Evolutionary conservation across 2,888 invertebrate species (phyloP).

Genomic region (Andricus quercusramuli): DNA sequence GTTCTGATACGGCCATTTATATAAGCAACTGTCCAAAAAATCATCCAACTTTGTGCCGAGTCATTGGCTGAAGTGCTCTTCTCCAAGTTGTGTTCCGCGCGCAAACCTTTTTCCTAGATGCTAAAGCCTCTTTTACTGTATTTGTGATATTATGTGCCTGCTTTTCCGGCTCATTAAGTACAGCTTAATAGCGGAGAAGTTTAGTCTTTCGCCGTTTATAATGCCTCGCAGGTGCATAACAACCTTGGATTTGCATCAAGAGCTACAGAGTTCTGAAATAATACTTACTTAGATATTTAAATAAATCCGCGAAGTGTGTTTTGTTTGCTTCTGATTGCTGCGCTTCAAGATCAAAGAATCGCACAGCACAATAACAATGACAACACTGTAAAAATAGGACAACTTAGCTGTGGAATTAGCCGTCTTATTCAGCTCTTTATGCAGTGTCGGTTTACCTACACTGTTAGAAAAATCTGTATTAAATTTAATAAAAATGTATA

Average conservation of each 20-base stretch:
- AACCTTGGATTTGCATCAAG: conserved; percentile 24
- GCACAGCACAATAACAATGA: too few species aligned
- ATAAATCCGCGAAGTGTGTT: background rate
- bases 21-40: conserved; percentile 32
- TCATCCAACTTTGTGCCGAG: conserved; percentile 17
- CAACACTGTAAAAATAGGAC: too few species aligned
- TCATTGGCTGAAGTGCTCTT: conserved; percentile 24
- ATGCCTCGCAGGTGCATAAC: conserved; percentile 30
- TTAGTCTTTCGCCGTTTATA: conserved; percentile 30
- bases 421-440: too few species aligned
- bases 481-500: too few species aligned
- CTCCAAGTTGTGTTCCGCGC: background rate
- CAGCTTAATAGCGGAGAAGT: conserved; percentile 39
- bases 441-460: too few species aligned
- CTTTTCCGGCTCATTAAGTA: conserved; percentile 38
- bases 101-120: conserved; percentile 6
- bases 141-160: conserved; percentile 35
- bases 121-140: conserved; percentile 34
- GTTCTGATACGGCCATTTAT: background rate
- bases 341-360: background rate
- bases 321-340: background rate
- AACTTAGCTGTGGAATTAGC: too few species aligned
- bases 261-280: background rate
- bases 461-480: too few species aligned
- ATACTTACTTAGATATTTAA: background rate